These are phyloP conservation scores for Chaunax sp. DNA, from an alignment of 2,797 vertebrate species.

Conservation along the genomic window DNA sequence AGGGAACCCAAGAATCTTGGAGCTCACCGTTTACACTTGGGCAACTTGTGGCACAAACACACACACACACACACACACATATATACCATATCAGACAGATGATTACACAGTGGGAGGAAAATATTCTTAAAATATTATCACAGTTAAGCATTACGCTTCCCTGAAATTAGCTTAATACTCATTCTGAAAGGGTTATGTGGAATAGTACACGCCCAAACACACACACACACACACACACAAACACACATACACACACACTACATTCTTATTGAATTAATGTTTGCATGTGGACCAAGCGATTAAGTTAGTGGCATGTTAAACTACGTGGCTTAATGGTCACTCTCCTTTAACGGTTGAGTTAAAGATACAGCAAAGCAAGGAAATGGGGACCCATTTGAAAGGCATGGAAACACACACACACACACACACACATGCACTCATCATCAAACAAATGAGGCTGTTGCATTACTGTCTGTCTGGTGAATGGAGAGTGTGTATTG, in stretches of 20 bases:
- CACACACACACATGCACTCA: conserved; percentile 22
- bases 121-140: conserved; percentile 39
- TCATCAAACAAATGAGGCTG: conserved; percentile 68
- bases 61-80: conserved; percentile 5
- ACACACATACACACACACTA: conserved; percentile 9
- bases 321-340: conserved; percentile 64
- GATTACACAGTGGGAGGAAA: conserved; percentile 41
- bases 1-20: conserved; percentile 57
- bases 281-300: conserved; percentile 56
- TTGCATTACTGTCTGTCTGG: conserved; percentile 67
- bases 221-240: conserved; percentile 3
- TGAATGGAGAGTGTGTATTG: conserved; percentile 70
- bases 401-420: conserved; percentile 2
- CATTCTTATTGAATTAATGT: conserved; percentile 43
- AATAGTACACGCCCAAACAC: not conserved
- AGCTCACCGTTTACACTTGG: conserved; percentile 54
- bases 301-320: conserved; percentile 64
- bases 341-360: conserved; percentile 51
- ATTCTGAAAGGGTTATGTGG: conserved; percentile 8
- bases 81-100: conserved; percentile 32
- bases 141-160: conserved; percentile 21
- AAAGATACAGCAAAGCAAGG: conserved; percentile 39
- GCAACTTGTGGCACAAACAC: conserved; percentile 29
- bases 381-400: conserved; percentile 33
- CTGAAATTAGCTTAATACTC: conserved; percentile 43